Base-by-base conservation (phyloP, 2,113 vertebrate genomes). In the Takifugu flavidus region DNA sequence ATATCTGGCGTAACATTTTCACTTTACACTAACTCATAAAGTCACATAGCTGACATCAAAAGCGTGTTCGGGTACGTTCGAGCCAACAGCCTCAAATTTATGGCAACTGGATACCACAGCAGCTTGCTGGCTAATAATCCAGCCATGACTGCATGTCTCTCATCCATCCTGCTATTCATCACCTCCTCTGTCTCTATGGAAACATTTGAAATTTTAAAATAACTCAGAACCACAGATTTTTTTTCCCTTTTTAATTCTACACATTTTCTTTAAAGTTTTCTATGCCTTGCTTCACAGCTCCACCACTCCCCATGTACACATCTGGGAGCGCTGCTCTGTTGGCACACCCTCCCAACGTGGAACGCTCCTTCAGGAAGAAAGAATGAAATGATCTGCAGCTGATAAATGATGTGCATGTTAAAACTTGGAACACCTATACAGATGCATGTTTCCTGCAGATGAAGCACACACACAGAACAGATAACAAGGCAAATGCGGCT, bases 21-120 rank as follows among this genome's bases (percentile, higher is more conserved):
- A 57, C 54, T 79, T 63, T 39, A 60, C 57, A 42, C 25, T 29
- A 60, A 63, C 42, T 62, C 56, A 26, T 66, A 65, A 87, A 61
- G 56, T 79, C 53, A 67, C 65, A 79, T 71, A 72, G 67, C 26
- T 84, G 56, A 61, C 57, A 67, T 70, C 50, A 61, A 60, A 34
- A 56, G 39, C 46, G 51, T 52, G 51, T 76, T 67, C 42, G 20
- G 39, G 26, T 42, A 59, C 62, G 44, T 58, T 49, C 52, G 8
- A 49, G 56, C 54, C 69, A 65, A 50, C 20, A 39, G 4, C 34
- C 34, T 39, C 8, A 39, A 39, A 39, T 55, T 55, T 61, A 61
- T 66, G 66, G 70, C 46, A 66, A 59, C 26, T 66, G 72, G 20
- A 64, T 29, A 31, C 44, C 49, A 65, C 34, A 49, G 39, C 62